These are phyloP conservation scores for Hemibagrus wyckioides DNA, from an alignment of 2,113 vertebrate genomes.

Conservation along the genomic window DNA sequence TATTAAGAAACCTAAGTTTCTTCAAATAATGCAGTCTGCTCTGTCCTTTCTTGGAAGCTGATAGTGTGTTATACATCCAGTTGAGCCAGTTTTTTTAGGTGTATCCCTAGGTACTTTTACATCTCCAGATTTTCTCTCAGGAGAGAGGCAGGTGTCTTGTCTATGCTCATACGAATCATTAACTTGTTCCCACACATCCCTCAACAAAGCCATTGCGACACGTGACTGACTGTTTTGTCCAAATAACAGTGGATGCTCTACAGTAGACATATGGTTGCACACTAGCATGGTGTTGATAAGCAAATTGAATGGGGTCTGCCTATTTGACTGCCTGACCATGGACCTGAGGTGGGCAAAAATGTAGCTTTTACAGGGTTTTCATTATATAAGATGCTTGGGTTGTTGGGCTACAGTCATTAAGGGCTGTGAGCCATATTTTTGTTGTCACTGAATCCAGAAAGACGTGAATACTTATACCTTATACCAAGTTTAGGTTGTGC, in stretches of 20 bases:
- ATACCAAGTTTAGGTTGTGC: not conserved
- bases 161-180: not conserved
- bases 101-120: not conserved
- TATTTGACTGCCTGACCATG: too few relatives aligned
- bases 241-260: not conserved
- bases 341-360: too few relatives aligned
- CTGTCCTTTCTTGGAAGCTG: not conserved
- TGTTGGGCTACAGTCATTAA: not conserved
- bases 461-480: not conserved
- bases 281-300: not conserved
- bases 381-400: not conserved
- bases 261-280: not conserved
- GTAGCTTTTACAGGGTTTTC: not conserved
- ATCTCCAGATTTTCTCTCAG: not conserved
- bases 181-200: not conserved
- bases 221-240: too few relatives aligned
- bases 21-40: too few relatives aligned
- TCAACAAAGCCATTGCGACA: not conserved
- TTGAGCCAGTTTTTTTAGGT: not conserved
- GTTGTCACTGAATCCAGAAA: not conserved
- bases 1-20: too few relatives aligned
- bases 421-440: not conserved
- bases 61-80: not conserved
- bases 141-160: not conserved
- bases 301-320: too few relatives aligned